These are phyloP conservation scores for Nothoprocta pentlandii DNA, from an alignment of 2,113 vertebrate species.

Conservation along the genomic window DNA sequence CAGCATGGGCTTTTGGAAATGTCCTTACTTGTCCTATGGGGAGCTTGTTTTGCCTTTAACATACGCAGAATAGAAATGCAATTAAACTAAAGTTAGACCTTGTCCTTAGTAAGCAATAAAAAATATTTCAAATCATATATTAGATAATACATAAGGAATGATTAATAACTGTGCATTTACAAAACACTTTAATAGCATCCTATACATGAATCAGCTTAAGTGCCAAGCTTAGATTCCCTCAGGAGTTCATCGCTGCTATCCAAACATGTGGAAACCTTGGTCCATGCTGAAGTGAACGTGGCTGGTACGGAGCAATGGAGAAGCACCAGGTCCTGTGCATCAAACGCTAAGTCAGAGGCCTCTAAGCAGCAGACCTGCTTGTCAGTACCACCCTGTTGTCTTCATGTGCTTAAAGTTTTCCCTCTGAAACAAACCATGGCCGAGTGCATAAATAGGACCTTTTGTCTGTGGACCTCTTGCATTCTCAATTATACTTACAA, in stretches of 20 bases:
- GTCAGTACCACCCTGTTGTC: background rate
- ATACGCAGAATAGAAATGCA: background rate
- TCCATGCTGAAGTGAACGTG: fast-evolving
- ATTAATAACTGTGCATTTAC: background rate
- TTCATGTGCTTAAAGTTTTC: background rate
- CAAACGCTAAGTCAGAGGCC: too few relatives aligned
- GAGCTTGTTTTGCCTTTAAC: background rate
- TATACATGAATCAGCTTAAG: background rate
- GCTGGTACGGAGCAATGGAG: background rate
- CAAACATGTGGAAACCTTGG: background rate
- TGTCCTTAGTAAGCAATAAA: background rate
- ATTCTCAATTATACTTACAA: background rate
- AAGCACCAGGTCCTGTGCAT: background rate
- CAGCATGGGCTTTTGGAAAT: background rate
- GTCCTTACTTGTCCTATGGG: background rate
- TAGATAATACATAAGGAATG: background rate
- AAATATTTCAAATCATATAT: background rate
- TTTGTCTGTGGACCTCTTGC: background rate
- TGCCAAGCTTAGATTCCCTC: background rate
- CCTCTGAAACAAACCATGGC: background rate
- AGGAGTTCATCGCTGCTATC: background rate
- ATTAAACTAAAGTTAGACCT: background rate
- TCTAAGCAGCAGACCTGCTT: fast-evolving
- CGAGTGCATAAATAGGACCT: background rate
- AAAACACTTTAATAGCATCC: background rate